These are phyloP conservation scores for Lasioglossum calceatum DNA, from an alignment of 2,888 invertebrate genomes.

Conservation along the genomic window DNA sequence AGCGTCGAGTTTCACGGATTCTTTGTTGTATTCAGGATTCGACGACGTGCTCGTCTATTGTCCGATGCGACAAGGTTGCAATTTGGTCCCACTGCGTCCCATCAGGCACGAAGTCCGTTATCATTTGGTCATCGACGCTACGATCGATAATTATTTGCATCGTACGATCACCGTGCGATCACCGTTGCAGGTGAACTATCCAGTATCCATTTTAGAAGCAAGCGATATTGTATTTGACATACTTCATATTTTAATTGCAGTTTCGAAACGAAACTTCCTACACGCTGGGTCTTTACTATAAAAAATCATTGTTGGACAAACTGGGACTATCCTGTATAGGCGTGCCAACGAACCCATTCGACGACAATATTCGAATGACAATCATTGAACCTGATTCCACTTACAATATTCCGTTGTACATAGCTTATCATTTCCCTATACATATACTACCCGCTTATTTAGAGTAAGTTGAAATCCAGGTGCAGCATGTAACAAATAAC, in stretches of 20 bases:
- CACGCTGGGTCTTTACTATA: conserved; percentile 90
- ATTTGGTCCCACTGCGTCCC: conserved; percentile 88
- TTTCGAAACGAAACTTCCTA: conserved; percentile 92
- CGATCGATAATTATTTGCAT: conserved; percentile 86
- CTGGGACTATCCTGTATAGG: conserved; percentile 88
- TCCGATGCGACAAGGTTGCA: conserved; percentile 88
- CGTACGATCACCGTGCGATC: conserved; percentile 88
- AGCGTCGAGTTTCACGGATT: not conserved
- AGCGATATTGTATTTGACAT: conserved; percentile 4
- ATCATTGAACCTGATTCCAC: conserved; percentile 91
- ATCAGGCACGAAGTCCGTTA: conserved; percentile 88
- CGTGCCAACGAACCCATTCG: conserved; percentile 90
- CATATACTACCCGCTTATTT: conserved; percentile 90
- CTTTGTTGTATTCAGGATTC: conserved; percentile 82
- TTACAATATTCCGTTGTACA: conserved; percentile 91
- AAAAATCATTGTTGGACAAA: conserved; percentile 89
- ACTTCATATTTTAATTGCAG: conserved; percentile 82
- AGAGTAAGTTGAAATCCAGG: conserved; percentile 86
- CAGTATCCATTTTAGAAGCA: not conserved
- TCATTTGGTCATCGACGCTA: conserved; percentile 89
- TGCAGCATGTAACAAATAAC: not conserved
- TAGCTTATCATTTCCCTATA: conserved; percentile 93
- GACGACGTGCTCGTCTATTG: conserved; percentile 88
- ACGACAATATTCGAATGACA: conserved; percentile 89
- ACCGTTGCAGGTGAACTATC: conserved; percentile 88